Percentiles rank a stretch among this genome's conserved stretches.
Conservation (phyloP, 1,140 invertebrate species). For the Calliphora vicina region DNA sequence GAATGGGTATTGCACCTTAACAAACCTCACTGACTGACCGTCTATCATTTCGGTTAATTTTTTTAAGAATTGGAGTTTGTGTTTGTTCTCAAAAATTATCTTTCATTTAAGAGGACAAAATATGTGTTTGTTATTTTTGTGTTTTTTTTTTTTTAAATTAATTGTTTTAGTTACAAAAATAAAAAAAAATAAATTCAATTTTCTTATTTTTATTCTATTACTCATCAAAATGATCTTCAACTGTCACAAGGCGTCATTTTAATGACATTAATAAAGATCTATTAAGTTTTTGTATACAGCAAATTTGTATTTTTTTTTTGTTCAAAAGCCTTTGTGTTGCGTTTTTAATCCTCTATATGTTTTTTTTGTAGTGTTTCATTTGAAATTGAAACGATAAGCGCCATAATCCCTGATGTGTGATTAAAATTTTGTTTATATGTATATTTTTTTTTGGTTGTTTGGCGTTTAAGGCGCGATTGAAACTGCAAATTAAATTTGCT, state of each 20-base stretch:
- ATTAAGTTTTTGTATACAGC: background rate
- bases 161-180: slow-evolving; percentile 4
- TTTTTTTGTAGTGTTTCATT: background rate
- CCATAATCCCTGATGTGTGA: slow-evolving; percentile 15
- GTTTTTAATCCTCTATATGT: background rate
- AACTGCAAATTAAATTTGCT: background rate
- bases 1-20: background rate
- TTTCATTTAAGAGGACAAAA: no score
- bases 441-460: background rate
- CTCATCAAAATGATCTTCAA: background rate
- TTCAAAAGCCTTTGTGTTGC: no score
- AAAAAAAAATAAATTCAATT: background rate
- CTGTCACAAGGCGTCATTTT: background rate
- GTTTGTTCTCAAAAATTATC: no score
- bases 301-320: background rate
- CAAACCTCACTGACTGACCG: background rate
- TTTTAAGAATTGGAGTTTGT: no score
- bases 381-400: slow-evolving; percentile 16
- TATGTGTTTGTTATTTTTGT: background rate
- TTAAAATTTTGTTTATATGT: background rate
- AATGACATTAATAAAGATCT: slow-evolving; percentile 14
- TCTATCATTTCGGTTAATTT: background rate
- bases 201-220: background rate
- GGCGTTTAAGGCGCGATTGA: background rate
- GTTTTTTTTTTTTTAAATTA: background rate